Percentiles rank a stretch among this genome's conserved stretches.
These are phyloP conservation scores for Spermophilus dauricus DNA, from an alignment of 2,113 vertebrate species.

Conservation along the genomic window DNA sequence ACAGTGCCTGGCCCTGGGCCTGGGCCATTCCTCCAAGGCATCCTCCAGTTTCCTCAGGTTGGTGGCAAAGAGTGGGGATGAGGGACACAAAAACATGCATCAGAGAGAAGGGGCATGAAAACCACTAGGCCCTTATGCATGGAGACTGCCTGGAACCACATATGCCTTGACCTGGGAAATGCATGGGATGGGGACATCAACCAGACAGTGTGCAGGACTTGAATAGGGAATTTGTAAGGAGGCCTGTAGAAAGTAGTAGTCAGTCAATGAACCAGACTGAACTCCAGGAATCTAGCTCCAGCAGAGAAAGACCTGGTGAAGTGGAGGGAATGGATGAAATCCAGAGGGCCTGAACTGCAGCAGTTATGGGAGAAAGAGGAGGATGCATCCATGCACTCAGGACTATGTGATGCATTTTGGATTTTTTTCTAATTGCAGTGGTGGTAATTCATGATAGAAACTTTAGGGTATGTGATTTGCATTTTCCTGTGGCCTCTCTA, in stretches of 20 bases:
- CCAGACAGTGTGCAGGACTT: neutral
- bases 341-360: neutral
- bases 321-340: neutral
- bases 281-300: neutral
- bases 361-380: accelerated
- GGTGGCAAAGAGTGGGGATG: neutral
- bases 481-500: neutral
- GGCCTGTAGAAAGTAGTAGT: accelerated
- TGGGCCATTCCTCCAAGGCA: neutral
- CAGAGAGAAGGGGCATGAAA: neutral
- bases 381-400: neutral
- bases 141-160: neutral
- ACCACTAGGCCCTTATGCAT: neutral
- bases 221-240: neutral
- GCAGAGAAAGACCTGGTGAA: neutral
- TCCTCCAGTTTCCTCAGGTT: neutral
- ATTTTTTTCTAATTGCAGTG: neutral
- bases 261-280: neutral
- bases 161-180: neutral
- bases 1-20: neutral
- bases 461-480: neutral
- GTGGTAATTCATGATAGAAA: neutral
- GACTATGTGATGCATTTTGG: neutral
- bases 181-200: neutral
- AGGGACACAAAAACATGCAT: neutral